Evolutionary conservation across 2,888 invertebrate species (phyloP), one percentile per base, ranked within the genome.

Genomic region (Therioaphis trifolii): DNA sequence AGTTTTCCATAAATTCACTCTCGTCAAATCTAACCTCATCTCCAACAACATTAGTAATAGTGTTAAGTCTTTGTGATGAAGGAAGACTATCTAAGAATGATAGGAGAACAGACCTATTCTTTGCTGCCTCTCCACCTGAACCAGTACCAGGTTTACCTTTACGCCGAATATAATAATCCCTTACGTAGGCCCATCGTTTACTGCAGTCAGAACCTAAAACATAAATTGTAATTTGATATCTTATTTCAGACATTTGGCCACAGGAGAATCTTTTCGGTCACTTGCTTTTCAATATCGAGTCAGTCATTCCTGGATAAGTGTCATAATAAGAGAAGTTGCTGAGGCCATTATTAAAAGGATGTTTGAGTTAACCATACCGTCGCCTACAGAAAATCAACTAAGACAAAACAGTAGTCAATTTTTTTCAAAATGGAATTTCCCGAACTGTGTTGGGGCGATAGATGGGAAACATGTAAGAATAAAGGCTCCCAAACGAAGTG

Each of bases 351-450:
- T n/a, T n/a, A n/a, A n/a, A n/a, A n/a, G n/a, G n/a, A n/a, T n/a
- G n/a, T n/a, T n/a, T n/a, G n/a, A n/a, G n/a, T n/a, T n/a, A n/a
- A n/a, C n/a, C n/a, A n/a, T n/a, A n/a, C n/a, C n/a, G n/a, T n/a
- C n/a, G n/a, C n/a, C n/a, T n/a, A n/a, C n/a, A n/a, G 61, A 75
- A 75, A 61, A 75, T 75, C 61, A 75, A 75, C 61, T 43, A 61
- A 75, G 58, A 75, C 75, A 75, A 72, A 72, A 27, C 69, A 72
- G 55, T 55, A 55, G 35, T 55, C 29, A 72, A 55, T 72, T 72
- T 72, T 66, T 55, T 69, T 72, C 72, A 55, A 75, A 55, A 66
- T 85, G 84, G 84, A 84, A 85, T 77, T 85, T 85, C 61, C 84
- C 52, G 27, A 72, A 72, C 72, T 72, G 72, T 21, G 72, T 55